Conservation (phyloP, 2,113 vertebrate genomes). For the Neodon shergylaensis region DNA sequence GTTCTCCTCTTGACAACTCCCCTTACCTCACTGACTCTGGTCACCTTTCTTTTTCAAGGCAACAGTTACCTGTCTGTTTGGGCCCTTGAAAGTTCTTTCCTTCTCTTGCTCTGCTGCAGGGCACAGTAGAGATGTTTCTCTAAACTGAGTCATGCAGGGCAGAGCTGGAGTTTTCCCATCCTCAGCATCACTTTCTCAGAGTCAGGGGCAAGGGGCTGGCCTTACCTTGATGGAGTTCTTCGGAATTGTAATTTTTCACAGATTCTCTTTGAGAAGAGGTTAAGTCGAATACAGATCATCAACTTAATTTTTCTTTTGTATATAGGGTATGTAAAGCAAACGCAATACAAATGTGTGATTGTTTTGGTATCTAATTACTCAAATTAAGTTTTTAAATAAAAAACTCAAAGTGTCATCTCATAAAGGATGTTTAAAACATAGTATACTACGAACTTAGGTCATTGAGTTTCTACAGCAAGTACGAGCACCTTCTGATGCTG, state of each 20-base stretch:
- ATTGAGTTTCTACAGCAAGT: too few relatives aligned
- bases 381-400: slow-evolving; percentile 19
- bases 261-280: background rate
- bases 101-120: background rate
- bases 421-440: background rate
- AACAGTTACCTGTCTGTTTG: background rate
- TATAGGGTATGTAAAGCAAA: background rate
- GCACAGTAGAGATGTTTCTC: background rate
- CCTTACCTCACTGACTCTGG: background rate
- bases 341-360: background rate
- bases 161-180: background rate
- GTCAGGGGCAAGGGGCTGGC: background rate
- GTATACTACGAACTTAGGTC: background rate
- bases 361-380: background rate
- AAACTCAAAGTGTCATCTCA: background rate
- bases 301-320: slow-evolving; percentile 3
- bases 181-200: background rate
- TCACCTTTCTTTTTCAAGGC: background rate
- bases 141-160: background rate
- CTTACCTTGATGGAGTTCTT: background rate
- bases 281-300: background rate
- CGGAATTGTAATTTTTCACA: background rate
- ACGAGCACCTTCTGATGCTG: too few relatives aligned
- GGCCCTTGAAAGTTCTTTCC: background rate
- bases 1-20: background rate